Conservation (phyloP, 1,140 invertebrate species). For the Acyrthosiphon pisum region DNA sequence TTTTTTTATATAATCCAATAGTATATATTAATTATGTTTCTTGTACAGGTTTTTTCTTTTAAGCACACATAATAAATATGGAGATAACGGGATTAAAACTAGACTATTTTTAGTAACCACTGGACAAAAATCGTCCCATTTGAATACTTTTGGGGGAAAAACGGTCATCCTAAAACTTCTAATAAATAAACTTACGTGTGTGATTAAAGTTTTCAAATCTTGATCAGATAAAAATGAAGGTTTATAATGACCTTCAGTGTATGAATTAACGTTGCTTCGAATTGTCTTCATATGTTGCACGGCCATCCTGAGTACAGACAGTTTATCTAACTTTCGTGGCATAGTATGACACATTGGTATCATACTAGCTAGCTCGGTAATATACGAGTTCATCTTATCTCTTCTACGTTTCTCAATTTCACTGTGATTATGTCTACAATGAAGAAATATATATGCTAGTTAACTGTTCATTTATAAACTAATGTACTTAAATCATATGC, state of each 20-base stretch:
- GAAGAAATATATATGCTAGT: neutral
- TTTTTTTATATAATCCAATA: too few relatives aligned
- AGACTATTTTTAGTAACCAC: too few relatives aligned
- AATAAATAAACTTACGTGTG: slow-evolving; percentile 67
- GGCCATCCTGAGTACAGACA: slow-evolving; percentile 92
- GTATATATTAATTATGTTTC: too few relatives aligned
- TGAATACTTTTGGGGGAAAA: too few relatives aligned
- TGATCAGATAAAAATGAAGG: slow-evolving; percentile 88
- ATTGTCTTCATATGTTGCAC: slow-evolving; percentile 90
- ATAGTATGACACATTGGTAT: slow-evolving; percentile 93
- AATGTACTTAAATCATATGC: neutral
- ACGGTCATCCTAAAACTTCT: neutral
- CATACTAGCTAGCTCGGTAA: slow-evolving; percentile 87
- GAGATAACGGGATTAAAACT: too few relatives aligned
- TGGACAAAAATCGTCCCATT: too few relatives aligned
- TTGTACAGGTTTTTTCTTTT: too few relatives aligned
- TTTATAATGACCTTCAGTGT: slow-evolving; percentile 82
- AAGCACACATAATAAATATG: too few relatives aligned
- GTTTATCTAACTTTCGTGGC: slow-evolving; percentile 90
- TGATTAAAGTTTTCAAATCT: slow-evolving; percentile 83
- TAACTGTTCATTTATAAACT: neutral
- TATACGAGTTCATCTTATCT: slow-evolving; percentile 97
- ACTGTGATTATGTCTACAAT: slow-evolving; percentile 86
- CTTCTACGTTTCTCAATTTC: slow-evolving; percentile 93
- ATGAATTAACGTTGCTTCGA: slow-evolving; percentile 77